Base-by-base conservation (phyloP, 1,140 invertebrate genomes). In the Paraescarpia echinospica region DNA sequence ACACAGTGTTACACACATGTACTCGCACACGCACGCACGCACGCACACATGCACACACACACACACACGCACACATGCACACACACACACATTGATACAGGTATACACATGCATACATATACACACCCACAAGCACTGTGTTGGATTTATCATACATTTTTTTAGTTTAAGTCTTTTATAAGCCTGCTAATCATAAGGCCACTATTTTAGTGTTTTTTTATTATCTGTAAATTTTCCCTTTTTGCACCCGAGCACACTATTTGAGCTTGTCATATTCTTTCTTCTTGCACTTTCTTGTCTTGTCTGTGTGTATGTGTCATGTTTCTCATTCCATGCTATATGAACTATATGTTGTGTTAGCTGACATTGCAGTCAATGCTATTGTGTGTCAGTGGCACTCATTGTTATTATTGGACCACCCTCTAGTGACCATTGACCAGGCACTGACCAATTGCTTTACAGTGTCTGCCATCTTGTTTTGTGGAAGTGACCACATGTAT, bases 11-110 rank as follows among this genome's bases (percentile, higher is more conserved):
- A 41, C 41, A 41, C 41, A 41, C 41, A 41, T 12, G 12, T 12
- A 41, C 41, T 6, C 89, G 18, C 89, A 89, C 89, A 89, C 89
- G 18, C 35, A 35, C 35, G n/a, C 35, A 91, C 89, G 18, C 89
- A 89, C 89, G 18, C 89, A 89, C 89, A 89, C 89, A 89, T 18
- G 18, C 89, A 89, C 89, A 89, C 89, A 89, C 89, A 89, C 89
- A 89, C 89, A 89, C 89, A 89, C 89, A 89, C 89, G 18, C 35
- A 48, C 35, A 91, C 35, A 91, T 27, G n/a, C 4, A 91, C 35
- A 89, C n/a, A 33, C 41, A 41, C 41, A 41, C 41, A 41, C 41
- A 41, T 12, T 41, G 41, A 41, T 41, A 12, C 41, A 41, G 12
- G 41, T 41, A 41, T 41, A 41, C 4, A 12, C 41, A 41, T 4